These are phyloP conservation scores for Catagonus wagneri DNA, from an alignment of 2,113 vertebrate species.

Conservation along the genomic window DNA sequence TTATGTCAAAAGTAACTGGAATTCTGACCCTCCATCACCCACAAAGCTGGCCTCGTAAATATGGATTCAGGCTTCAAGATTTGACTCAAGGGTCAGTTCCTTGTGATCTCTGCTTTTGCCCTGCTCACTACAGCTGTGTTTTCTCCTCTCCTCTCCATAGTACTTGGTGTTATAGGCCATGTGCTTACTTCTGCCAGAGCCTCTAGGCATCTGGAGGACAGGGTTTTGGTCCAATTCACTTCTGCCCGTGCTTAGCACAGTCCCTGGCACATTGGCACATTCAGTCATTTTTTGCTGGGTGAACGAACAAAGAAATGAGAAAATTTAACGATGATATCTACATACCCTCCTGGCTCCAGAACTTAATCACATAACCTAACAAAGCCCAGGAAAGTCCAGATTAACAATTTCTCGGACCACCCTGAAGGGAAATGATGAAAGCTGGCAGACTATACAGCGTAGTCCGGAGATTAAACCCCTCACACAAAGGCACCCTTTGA, in stretches of 20 bases:
- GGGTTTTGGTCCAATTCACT: background rate
- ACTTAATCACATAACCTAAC: background rate
- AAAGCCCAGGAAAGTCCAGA: background rate
- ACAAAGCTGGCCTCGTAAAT: background rate
- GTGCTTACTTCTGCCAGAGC: background rate
- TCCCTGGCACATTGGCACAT: background rate
- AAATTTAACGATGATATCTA: background rate
- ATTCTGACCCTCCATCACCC: background rate
- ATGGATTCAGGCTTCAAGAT: background rate
- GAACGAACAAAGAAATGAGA: background rate
- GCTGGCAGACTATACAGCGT: background rate
- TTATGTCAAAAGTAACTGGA: background rate
- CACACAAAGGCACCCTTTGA: background rate
- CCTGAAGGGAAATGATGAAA: background rate
- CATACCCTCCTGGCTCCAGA: background rate
- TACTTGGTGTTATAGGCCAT: background rate
- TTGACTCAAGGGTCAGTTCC: background rate
- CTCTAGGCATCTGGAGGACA: background rate
- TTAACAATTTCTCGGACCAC: background rate
- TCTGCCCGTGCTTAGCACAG: background rate
- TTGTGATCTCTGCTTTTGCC: background rate
- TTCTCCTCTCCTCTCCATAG: background rate
- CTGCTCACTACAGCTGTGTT: background rate
- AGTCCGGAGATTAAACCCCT: background rate
- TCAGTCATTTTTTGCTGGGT: background rate